Conservation (phyloP, 2,113 vertebrate species). For the Sinocyclocheilus grahami region DNA sequence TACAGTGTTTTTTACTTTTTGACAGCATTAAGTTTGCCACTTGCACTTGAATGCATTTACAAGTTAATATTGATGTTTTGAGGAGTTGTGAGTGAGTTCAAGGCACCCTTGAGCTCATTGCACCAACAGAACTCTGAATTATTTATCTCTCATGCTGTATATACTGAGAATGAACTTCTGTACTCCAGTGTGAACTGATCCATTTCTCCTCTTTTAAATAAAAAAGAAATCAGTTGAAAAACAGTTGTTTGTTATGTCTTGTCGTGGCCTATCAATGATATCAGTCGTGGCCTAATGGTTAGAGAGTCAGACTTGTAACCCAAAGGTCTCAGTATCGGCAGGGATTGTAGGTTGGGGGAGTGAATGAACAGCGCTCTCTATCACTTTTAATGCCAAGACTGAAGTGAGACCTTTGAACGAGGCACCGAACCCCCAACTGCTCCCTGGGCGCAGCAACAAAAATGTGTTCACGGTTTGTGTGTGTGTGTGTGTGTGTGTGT, state of each 20-base stretch:
- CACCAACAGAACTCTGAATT: conserved; percentile 28
- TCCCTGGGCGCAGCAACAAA: too few relatives aligned
- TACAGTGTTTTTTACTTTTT: conserved; percentile 40
- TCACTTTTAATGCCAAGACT: too few relatives aligned
- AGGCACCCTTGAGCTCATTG: conserved; percentile 1
- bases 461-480: too few relatives aligned
- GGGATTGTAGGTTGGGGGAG: too few relatives aligned
- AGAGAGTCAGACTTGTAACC: too few relatives aligned
- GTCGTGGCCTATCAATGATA: too few relatives aligned
- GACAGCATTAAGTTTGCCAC: conserved; percentile 26
- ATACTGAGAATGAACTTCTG: conserved; percentile 65
- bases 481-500: too few relatives aligned
- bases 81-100: conserved; percentile 22
- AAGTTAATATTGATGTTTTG: conserved; percentile 28
- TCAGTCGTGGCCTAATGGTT: too few relatives aligned
- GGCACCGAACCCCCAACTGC: too few relatives aligned
- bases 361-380: too few relatives aligned
- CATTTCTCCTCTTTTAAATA: conserved; percentile 65
- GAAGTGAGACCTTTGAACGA: too few relatives aligned
- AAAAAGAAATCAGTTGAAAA: conserved; percentile 50
- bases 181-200: conserved; percentile 66
- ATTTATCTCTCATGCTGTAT: conserved; percentile 59
- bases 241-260: not conserved
- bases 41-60: conserved; percentile 37
- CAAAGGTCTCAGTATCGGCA: too few relatives aligned